A percentile compares a stretch with the other conserved stretches of the same genome.
Evolutionary conservation across 2,888 invertebrate species (phyloP).

Genomic region (Smittia sp.): DNA sequence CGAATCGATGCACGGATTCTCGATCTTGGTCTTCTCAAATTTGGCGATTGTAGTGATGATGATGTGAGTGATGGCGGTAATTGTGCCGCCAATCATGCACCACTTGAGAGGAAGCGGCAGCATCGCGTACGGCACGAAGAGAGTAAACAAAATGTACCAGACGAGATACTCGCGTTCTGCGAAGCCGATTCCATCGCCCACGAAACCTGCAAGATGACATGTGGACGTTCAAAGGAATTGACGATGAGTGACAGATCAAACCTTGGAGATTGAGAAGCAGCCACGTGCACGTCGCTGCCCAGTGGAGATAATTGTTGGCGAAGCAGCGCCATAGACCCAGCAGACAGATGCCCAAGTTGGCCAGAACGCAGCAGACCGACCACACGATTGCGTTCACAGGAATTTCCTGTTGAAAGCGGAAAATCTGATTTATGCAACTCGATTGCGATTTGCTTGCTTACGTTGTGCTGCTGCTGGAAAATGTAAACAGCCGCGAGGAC

Average conservation of each 20-base stretch:
- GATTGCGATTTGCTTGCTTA: not conserved
- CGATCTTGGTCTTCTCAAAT: conserved; percentile 43
- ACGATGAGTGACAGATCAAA: conserved; percentile 47
- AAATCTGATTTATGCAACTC: conserved; percentile 41
- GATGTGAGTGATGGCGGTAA: conserved; percentile 77
- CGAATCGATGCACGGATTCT: conserved; percentile 41
- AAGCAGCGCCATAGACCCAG: conserved; percentile 87
- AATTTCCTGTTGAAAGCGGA: conserved; percentile 45
- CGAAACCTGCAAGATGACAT: conserved; percentile 58
- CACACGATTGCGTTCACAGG: conserved; percentile 64
- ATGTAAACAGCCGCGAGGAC: conserved; percentile 51
- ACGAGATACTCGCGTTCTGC: conserved; percentile 73
- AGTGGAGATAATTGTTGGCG: conserved; percentile 88
- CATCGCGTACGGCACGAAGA: conserved; percentile 93
- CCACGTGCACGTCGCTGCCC: conserved; percentile 90
- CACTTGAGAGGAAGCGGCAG: conserved; percentile 83
- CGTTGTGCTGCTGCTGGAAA: conserved; percentile 21
- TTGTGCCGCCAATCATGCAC: conserved; percentile 81
- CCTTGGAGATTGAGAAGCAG: conserved; percentile 83
- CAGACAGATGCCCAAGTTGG: conserved; percentile 76
- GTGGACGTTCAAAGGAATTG: conserved; percentile 57
- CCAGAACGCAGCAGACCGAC: conserved; percentile 72
- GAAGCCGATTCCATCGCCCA: conserved; percentile 72
- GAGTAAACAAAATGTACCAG: conserved; percentile 91
- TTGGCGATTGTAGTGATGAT: conserved; percentile 58